phyloP scores from a whole-genome alignment of 2,113 vertebrate species.

The Hucho hucho region DNA sequence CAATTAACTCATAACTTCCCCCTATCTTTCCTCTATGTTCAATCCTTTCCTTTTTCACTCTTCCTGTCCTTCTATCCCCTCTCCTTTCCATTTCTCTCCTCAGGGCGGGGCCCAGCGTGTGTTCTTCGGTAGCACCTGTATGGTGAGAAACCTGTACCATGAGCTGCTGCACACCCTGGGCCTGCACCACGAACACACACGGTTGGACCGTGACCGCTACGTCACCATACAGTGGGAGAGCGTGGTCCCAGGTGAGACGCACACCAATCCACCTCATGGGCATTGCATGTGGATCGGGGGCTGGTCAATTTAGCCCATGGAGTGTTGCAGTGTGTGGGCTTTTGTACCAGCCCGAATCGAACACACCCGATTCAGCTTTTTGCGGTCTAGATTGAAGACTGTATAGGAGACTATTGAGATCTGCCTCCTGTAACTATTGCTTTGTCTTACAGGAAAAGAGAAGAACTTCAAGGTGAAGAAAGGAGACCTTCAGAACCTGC shows the following conservation, averaged over 20 bases:
- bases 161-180: slow-evolving; percentile 54
- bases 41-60: not conserved
- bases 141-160: slow-evolving; percentile 45
- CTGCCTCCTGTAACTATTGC: too few species aligned
- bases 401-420: not conserved
- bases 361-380: too few species aligned
- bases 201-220: slow-evolving; percentile 30
- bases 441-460: not conserved
- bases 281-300: too few species aligned
- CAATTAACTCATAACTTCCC: too few species aligned
- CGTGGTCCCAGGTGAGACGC: not conserved
- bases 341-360: too few species aligned
- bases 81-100: not conserved
- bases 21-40: too few species aligned
- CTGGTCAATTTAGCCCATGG: too few species aligned
- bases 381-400: too few species aligned
- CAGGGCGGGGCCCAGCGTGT: slow-evolving; percentile 40
- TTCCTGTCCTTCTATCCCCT: not conserved
- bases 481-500: not conserved
- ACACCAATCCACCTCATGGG: too few species aligned
- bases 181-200: slow-evolving; percentile 53
- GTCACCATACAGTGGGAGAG: slow-evolving; percentile 38
- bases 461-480: not conserved
- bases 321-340: too few species aligned
- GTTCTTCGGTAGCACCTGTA: not conserved